phyloP scores from a whole-genome alignment of 1,140 invertebrate genomes.

The Leptinotarsa undecemlineata region DNA sequence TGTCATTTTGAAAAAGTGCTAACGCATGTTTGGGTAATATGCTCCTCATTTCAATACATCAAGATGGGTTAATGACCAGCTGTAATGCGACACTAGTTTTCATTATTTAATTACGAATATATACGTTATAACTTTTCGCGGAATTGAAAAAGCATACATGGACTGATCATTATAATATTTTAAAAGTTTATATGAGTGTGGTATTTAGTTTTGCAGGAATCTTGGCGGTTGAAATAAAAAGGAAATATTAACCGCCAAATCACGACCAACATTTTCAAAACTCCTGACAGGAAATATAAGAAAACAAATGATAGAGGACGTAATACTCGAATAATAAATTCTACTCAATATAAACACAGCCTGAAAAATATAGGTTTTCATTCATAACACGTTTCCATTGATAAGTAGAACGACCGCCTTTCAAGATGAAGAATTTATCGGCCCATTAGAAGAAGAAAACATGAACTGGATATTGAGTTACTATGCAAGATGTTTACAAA shows the following conservation, averaged over 20 bases:
- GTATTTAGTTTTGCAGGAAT: too few species aligned
- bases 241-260: too few species aligned
- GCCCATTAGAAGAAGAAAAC: constrained; percentile 2
- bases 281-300: too few species aligned
- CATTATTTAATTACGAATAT: background rate
- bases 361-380: background rate
- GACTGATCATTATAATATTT: background rate
- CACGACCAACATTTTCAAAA: too few species aligned
- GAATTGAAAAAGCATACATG: background rate
- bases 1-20: constrained; percentile 17
- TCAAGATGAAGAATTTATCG: constrained; percentile 3
- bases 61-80: constrained; percentile 18
- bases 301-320: background rate
- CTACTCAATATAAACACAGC: background rate
- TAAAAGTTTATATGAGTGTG: too few species aligned
- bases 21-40: constrained; percentile 17
- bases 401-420: constrained; percentile 5
- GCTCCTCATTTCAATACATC: constrained; percentile 4
- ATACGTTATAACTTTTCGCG: background rate
- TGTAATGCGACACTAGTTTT: constrained; percentile 8
- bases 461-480: background rate
- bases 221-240: too few species aligned
- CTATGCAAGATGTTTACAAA: background rate
- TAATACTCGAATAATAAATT: constrained; percentile 7
- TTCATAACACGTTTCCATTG: constrained; percentile 5